Evolutionary conservation across 2,113 vertebrate genomes (phyloP).

Genomic region (Patagioenas fasciata): DNA sequence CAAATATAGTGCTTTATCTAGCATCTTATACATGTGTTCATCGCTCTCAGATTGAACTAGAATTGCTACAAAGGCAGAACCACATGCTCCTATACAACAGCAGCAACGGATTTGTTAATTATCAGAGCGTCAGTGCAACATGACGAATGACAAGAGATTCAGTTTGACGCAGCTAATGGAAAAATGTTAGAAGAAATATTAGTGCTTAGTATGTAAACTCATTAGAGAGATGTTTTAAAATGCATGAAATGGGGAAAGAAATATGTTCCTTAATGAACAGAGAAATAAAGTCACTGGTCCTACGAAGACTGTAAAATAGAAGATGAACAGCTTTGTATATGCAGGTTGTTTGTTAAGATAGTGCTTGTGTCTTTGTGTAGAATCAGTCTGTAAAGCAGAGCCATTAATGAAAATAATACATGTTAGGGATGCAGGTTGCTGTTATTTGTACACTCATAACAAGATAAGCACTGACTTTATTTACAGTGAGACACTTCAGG

Average conservation of each 20-base stretch:
- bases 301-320: not conserved
- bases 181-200: slow-evolving; percentile 24
- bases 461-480: not conserved
- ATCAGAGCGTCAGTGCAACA: not conserved
- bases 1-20: not conserved
- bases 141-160: not conserved
- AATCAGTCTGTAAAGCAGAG: not conserved
- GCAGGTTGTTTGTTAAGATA: not conserved
- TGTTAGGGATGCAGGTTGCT: not conserved
- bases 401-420: not conserved
- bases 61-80: not conserved
- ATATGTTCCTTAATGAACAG: not conserved
- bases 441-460: not conserved
- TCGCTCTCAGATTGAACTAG: not conserved
- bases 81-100: not conserved
- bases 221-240: slow-evolving; percentile 28
- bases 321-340: not conserved
- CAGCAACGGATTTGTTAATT: not conserved
- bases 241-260: not conserved
- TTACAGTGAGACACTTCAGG: not conserved
- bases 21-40: not conserved
- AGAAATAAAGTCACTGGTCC: not conserved
- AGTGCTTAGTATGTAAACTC: not conserved
- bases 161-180: slow-evolving; percentile 23
- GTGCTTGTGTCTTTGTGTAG: not conserved